These are phyloP conservation scores for Netelia inedita DNA, from an alignment of 2,888 invertebrate species.

Conservation along the genomic window DNA sequence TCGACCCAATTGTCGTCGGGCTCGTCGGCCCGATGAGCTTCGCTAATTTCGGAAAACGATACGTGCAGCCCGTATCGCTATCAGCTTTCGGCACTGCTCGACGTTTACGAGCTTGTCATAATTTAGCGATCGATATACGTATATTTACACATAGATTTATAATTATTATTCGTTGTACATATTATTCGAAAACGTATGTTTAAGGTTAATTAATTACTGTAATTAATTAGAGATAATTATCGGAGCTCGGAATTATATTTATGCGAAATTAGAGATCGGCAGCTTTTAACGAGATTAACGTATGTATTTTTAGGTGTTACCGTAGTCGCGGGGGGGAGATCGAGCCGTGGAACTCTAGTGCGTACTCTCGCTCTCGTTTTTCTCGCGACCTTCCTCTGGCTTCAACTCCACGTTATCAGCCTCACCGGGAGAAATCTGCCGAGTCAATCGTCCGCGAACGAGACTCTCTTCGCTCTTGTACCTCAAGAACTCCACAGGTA, in stretches of 20 bases:
- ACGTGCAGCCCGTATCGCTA: slow-evolving; percentile 17
- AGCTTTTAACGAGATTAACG: too few relatives aligned
- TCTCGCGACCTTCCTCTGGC: slow-evolving; percentile 88
- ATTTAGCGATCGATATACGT: slow-evolving; percentile 29
- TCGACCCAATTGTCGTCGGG: slow-evolving; percentile 51
- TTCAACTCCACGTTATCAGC: slow-evolving; percentile 88
- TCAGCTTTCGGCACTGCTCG: slow-evolving; percentile 13
- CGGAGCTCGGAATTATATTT: background rate
- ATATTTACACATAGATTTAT: background rate
- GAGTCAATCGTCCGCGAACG: slow-evolving; percentile 87
- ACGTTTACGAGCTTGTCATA: slow-evolving; percentile 44
- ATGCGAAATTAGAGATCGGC: too few relatives aligned
- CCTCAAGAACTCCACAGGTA: slow-evolving; percentile 94
- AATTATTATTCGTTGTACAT: background rate
- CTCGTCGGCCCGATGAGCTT: slow-evolving; percentile 32
- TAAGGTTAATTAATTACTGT: too few relatives aligned
- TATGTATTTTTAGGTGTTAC: slow-evolving; percentile 70
- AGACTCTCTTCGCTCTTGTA: slow-evolving; percentile 93
- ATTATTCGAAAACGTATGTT: too few relatives aligned
- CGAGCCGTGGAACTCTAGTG: slow-evolving; percentile 81
- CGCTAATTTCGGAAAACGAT: slow-evolving; percentile 42
- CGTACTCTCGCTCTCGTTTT: slow-evolving; percentile 86
- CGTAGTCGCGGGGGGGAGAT: slow-evolving; percentile 78
- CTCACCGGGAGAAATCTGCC: slow-evolving; percentile 84
- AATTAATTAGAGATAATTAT: background rate